Conservation (phyloP, 2,113 vertebrate genomes). For the Callocephalon fimbriatum region DNA sequence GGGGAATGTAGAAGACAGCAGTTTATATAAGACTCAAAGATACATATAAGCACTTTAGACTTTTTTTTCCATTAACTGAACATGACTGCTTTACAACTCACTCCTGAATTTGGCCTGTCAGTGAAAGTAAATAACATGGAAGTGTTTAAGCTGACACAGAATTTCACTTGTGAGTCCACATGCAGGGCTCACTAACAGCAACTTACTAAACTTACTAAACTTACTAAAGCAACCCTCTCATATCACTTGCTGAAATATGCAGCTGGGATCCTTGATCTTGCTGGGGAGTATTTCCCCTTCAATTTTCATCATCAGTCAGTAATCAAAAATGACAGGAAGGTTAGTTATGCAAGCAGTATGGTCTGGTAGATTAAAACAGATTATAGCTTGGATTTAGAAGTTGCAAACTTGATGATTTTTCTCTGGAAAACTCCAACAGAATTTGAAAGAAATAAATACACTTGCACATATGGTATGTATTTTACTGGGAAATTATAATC, state of each 20-base stretch:
- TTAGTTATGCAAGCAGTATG: not conserved
- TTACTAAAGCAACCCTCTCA: not conserved
- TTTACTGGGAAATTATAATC: not conserved
- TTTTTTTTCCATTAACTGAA: not conserved
- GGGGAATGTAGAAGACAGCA: accelerated
- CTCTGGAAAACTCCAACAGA: not conserved
- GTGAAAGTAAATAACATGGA: not conserved
- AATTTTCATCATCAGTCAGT: not conserved
- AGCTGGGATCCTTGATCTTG: not conserved
- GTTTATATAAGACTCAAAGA: not conserved
- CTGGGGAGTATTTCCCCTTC: not conserved
- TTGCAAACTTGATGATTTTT: not conserved
- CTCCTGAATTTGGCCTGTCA: not conserved
- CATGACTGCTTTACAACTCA: not conserved
- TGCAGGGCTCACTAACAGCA: not conserved
- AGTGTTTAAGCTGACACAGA: not conserved
- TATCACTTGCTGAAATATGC: not conserved
- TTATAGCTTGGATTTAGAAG: not conserved
- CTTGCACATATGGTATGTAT: not conserved
- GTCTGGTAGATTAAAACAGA: not conserved
- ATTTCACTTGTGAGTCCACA: not conserved
- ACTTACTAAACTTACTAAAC: not conserved
- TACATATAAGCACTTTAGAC: not conserved
- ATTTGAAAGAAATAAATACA: not conserved
- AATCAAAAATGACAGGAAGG: not conserved